Percentiles rank a stretch among this genome's conserved stretches.
phyloP scores from a whole-genome alignment of 2,888 invertebrate species.

The Chamaedrilus cognettii region DNA sequence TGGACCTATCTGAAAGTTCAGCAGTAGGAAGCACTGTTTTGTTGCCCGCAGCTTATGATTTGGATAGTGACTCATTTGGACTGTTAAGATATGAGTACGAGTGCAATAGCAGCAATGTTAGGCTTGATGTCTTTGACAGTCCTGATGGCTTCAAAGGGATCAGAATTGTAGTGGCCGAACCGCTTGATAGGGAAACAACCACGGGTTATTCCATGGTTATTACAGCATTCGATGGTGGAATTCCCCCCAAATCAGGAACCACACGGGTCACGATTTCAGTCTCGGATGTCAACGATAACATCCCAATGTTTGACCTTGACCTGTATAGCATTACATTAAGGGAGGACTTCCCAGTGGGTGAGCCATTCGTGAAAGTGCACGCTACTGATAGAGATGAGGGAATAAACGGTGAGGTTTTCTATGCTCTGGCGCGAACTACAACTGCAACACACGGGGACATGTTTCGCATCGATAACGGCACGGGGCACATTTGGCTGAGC shows the following conservation, averaged over 20 bases:
- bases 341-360: conserved; percentile 88
- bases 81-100: too few relatives aligned
- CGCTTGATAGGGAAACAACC: conserved; percentile 15
- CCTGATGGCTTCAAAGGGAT: too few relatives aligned
- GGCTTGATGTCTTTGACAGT: too few relatives aligned
- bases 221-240: conserved; percentile 18
- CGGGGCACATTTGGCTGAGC: conserved; percentile 49
- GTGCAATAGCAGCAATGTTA: too few relatives aligned
- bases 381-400: conserved; percentile 46
- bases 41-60: too few relatives aligned
- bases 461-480: conserved; percentile 45
- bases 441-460: conserved; percentile 29
- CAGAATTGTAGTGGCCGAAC: conserved; percentile 13
- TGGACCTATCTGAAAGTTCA: too few relatives aligned
- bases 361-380: conserved; percentile 75
- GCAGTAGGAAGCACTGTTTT: too few relatives aligned
- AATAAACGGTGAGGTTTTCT: conserved; percentile 15
- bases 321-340: conserved; percentile 73
- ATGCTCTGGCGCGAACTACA: conserved; percentile 14
- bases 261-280: conserved; percentile 60
- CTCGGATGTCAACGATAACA: conserved; percentile 90
- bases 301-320: conserved; percentile 74
- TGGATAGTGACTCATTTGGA: too few relatives aligned
- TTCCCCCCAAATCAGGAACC: conserved; percentile 6
- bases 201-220: neutral